Evolutionary conservation across 37 sponge, comb jelly and placozoan genomes (phyloP).

Genomic region (Amphimedon queenslandica): DNA sequence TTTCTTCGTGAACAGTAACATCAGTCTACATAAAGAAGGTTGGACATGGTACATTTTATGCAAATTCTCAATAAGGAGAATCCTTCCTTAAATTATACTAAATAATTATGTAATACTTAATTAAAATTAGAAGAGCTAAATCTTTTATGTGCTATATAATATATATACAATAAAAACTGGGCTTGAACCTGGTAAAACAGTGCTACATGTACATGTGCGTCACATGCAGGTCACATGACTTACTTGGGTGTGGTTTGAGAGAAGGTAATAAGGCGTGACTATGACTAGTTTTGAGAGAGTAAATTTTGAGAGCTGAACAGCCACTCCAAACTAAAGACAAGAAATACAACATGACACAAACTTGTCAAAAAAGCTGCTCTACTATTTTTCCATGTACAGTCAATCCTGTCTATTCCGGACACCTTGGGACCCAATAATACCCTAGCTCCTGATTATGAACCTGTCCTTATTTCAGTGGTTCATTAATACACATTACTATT

Average conservation of each 20-base stretch:
- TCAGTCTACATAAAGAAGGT: background rate
- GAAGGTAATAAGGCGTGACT: slow-evolving; percentile 80
- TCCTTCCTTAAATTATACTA: slow-evolving; percentile 8
- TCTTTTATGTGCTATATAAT: too few species aligned
- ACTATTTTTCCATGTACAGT: too few species aligned
- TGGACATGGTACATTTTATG: background rate
- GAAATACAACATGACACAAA: too few species aligned
- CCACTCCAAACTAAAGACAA: slow-evolving; percentile 69
- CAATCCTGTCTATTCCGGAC: too few species aligned
- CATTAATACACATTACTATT: too few species aligned
- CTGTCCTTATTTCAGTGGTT: too few species aligned
- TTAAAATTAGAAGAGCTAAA: too few species aligned
- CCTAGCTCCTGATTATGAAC: too few species aligned
- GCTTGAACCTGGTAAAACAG: background rate
- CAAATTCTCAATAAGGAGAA: background rate
- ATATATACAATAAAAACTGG: too few species aligned
- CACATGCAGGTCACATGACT: background rate
- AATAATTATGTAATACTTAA: too few species aligned
- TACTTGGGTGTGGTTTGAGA: slow-evolving; percentile 78
- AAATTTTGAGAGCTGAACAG: slow-evolving; percentile 61
- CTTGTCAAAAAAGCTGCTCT: too few species aligned
- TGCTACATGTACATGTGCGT: background rate
- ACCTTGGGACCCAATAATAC: too few species aligned
- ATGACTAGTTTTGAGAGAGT: slow-evolving; percentile 75
- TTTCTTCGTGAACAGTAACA: background rate